phyloP scores from a whole-genome alignment of 1,140 invertebrate species.

The Nixonia krombeini region DNA sequence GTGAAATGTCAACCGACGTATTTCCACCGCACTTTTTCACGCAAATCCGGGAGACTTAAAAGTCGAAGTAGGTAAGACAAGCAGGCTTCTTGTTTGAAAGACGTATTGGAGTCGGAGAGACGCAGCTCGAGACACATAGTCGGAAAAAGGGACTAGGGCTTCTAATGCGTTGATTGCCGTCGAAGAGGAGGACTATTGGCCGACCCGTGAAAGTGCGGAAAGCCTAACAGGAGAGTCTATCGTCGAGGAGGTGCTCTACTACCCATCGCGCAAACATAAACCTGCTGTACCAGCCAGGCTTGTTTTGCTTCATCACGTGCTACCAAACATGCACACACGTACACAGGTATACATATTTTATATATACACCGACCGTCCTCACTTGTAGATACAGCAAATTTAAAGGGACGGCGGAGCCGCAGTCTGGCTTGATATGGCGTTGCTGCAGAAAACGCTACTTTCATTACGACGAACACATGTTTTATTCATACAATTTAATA shows the following conservation, averaged over 20 bases:
- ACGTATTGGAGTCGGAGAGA: slow-evolving; percentile 8
- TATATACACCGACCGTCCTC: neutral
- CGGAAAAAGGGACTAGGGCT: slow-evolving; percentile 19
- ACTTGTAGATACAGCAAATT: slow-evolving; percentile 33
- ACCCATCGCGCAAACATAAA: slow-evolving; percentile 55
- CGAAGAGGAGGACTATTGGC: slow-evolving; percentile 18
- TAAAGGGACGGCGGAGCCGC: slow-evolving; percentile 44
- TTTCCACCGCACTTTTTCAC: too few relatives aligned
- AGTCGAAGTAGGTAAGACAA: neutral
- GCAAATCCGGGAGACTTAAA: too few relatives aligned
- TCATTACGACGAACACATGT: too few relatives aligned
- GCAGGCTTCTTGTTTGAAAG: slow-evolving; percentile 8
- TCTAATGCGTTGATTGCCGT: slow-evolving; percentile 30
- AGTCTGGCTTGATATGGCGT: neutral
- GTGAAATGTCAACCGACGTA: too few relatives aligned
- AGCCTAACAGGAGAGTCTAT: slow-evolving; percentile 20
- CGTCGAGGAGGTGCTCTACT: slow-evolving; percentile 44
- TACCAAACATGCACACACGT: slow-evolving; percentile 21
- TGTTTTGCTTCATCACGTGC: slow-evolving; percentile 60
- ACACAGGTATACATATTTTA: slow-evolving; percentile 26
- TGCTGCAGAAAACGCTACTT: neutral
- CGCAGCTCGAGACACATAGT: slow-evolving; percentile 1
- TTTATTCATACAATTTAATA: too few relatives aligned
- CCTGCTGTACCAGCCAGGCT: slow-evolving; percentile 50
- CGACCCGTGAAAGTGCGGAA: slow-evolving; percentile 18